Evolutionary conservation across 2,797 vertebrate genomes (phyloP), one percentile per base, ranked within the genome.

Genomic region (Merluccius polli): DNA sequence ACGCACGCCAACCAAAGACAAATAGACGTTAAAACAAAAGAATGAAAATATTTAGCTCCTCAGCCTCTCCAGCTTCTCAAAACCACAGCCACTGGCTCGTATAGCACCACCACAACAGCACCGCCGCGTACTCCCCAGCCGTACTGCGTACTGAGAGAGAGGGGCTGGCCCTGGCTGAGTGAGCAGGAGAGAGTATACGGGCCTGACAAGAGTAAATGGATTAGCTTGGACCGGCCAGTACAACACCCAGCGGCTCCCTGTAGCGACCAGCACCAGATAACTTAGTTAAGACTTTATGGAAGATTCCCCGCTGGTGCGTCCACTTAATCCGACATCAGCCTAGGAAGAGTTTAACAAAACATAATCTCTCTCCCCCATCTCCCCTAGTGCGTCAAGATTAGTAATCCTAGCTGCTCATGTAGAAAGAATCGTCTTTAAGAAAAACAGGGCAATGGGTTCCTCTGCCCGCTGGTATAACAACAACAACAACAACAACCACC

Each of bases 311-410:
- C 15, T 2, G 67, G 16, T 27, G 67, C 29, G 29, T 31, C 15
- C 67, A 29, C 67, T 69, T 69, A 69, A 69, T 69, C 29, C 30
- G 30, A 69, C 67, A 31, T 31, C 67, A 69, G 15, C 67, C 67
- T 15, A 31, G 27, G 29, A 69, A 15, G 15, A 29, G 29, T 15
- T 31, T 31, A 69, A 15, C 27, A 15, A 69, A 13, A 31, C 30
- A 15, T 15, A 30, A 67, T 21, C 48, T 9, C 48, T n/a, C 48
- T 8, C 8, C 48, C 21, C 2, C 48, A 18, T 0, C 21, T n/a
- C 48, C n/a, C 48, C 48, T 6, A 30, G 65, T 15, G 29, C 65
- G 24, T 27, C 27, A 30, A 16, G 65, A 67, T 67, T 67, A 27
- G 27, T 30, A 27, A 65, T 65, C 7, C 24, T 30, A 27, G 24